Evolutionary conservation across 2,888 invertebrate species (phyloP).

Genomic region (Agonopterix subpropinquella): DNA sequence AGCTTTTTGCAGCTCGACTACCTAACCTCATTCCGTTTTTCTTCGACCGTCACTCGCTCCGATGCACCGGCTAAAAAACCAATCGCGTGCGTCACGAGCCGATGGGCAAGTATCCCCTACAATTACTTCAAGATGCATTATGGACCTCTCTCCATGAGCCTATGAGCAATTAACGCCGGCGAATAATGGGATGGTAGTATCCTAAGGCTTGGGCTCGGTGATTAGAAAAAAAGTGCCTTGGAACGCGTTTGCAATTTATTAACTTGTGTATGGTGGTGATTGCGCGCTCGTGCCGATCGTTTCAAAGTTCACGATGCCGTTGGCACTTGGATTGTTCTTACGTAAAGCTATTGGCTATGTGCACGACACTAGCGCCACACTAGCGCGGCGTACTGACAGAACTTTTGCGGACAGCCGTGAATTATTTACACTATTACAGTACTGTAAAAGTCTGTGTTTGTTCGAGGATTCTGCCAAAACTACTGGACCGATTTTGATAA

Average conservation of each 20-base stretch:
- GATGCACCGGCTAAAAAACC: constrained; percentile 50
- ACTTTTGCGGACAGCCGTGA: too few species aligned
- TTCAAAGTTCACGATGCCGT: not conserved
- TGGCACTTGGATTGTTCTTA: not conserved
- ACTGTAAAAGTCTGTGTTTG: too few species aligned
- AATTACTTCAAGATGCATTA: constrained; percentile 45
- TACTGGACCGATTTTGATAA: too few species aligned
- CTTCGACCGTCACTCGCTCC: constrained; percentile 42
- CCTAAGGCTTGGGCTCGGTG: constrained; percentile 8
- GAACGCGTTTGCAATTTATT: too few species aligned
- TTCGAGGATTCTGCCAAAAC: too few species aligned
- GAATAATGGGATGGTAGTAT: not conserved
- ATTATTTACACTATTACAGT: too few species aligned
- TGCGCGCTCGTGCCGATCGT: not conserved
- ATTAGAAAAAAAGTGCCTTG: not conserved
- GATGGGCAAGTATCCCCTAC: constrained; percentile 31
- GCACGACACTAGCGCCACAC: too few species aligned
- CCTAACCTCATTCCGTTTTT: constrained; percentile 59
- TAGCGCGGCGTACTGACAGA: too few species aligned
- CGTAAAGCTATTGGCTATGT: too few species aligned
- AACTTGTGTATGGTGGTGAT: not conserved
- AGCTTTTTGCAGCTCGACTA: constrained; percentile 29
- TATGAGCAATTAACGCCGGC: constrained; percentile 5
- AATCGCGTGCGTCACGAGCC: constrained; percentile 17
- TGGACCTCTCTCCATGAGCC: constrained; percentile 21